These are phyloP conservation scores for Oscarella lobularis DNA, from an alignment of 37 sponge, comb jelly and placozoan genomes.

Conservation along the genomic window DNA sequence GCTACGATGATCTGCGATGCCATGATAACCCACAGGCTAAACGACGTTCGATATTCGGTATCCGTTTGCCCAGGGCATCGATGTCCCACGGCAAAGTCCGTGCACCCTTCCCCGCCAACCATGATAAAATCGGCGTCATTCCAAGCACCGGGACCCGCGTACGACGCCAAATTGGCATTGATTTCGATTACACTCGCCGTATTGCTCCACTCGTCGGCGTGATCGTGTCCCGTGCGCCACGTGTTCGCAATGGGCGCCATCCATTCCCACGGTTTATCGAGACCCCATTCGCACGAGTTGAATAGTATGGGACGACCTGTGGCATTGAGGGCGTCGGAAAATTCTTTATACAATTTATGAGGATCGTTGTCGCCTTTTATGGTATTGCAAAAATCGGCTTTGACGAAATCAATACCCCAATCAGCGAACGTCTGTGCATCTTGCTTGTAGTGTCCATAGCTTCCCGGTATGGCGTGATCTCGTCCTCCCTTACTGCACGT, in stretches of 20 bases:
- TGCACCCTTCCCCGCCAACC: constrained; percentile 2
- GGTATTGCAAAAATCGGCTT: not conserved
- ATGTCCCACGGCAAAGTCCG: not conserved
- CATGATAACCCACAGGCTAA: constrained; percentile 2
- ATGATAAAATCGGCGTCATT: constrained; percentile 4
- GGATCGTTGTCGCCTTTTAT: not conserved
- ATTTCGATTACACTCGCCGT: not conserved
- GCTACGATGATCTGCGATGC: not conserved
- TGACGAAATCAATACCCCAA: not conserved
- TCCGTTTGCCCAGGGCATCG: constrained; percentile 2
- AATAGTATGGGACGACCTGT: constrained; percentile 3
- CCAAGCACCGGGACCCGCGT: constrained; percentile 7
- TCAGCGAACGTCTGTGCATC: constrained; percentile 1
- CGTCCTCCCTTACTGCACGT: constrained; percentile 4
- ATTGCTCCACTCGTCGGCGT: not conserved
- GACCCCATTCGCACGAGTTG: constrained; percentile 6
- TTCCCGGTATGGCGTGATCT: not conserved
- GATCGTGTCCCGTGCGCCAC: constrained; percentile 1
- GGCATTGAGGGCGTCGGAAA: not conserved
- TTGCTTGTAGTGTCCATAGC: constrained; percentile 8
- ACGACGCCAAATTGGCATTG: not conserved
- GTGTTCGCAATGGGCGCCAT: not conserved
- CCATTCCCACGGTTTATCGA: not conserved
- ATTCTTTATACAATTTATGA: not conserved
- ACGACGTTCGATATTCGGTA: not conserved